Evolutionary conservation across 1,140 invertebrate genomes (phyloP).

Genomic region (Melanaphis sacchari): DNA sequence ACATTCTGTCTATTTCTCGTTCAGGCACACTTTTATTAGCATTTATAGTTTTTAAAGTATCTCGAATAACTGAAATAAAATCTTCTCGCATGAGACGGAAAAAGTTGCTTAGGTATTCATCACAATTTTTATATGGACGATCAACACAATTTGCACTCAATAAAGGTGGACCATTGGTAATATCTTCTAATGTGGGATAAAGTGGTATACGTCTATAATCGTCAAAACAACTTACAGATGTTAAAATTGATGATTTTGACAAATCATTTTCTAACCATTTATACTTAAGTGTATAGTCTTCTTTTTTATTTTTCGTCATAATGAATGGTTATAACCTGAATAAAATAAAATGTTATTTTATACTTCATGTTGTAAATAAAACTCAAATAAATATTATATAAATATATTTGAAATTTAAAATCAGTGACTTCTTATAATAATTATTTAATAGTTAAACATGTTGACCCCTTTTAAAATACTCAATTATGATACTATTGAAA

Average conservation of each 20-base stretch:
- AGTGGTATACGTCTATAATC: slow-evolving; percentile 58
- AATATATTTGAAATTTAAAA: not conserved
- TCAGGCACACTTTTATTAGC: slow-evolving; percentile 19
- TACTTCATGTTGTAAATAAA: not conserved
- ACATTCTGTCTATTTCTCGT: slow-evolving; percentile 25
- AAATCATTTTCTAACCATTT: slow-evolving; percentile 49
- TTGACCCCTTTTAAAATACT: not conserved
- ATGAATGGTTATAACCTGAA: slow-evolving; percentile 8
- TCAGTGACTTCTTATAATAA: too few relatives aligned
- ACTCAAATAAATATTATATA: not conserved
- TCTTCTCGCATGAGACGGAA: slow-evolving; percentile 80
- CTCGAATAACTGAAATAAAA: slow-evolving; percentile 70
- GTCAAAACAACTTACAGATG: not conserved
- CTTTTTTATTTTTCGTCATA: not conserved
- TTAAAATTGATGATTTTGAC: not conserved
- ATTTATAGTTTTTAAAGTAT: slow-evolving; percentile 62
- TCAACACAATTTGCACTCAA: slow-evolving; percentile 70
- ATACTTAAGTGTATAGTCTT: not conserved
- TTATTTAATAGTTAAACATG: not conserved
- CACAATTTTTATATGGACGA: slow-evolving; percentile 69
- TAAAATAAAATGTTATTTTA: not conserved
- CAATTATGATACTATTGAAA: not conserved
- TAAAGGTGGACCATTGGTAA: slow-evolving; percentile 16
- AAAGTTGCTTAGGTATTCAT: slow-evolving; percentile 81
- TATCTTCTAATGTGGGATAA: slow-evolving; percentile 58